Conservation (phyloP, 2,113 vertebrate species). For the Acanthochromis polyacanthus region DNA sequence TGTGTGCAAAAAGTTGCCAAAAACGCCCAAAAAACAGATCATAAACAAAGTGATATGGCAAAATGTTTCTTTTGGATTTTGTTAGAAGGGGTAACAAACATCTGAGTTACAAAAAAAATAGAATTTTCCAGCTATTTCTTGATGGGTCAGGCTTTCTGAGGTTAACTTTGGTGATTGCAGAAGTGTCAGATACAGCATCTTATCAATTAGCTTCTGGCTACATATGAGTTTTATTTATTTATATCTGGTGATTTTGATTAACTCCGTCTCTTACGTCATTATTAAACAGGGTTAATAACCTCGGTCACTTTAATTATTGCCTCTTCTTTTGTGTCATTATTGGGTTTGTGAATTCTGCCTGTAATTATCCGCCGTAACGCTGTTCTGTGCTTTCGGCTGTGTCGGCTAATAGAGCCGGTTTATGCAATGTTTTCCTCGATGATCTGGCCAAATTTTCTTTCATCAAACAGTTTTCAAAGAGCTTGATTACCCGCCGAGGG, state of each 20-base stretch:
- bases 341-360: slow-evolving; percentile 9
- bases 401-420: slow-evolving; percentile 57
- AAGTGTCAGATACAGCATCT: too few relatives aligned
- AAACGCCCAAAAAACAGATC: too few relatives aligned
- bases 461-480: slow-evolving; percentile 68
- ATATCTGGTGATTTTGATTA: background rate
- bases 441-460: slow-evolving; percentile 70
- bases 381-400: slow-evolving; percentile 35
- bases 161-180: background rate
- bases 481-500: slow-evolving; percentile 58
- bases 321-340: background rate
- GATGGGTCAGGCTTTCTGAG: too few relatives aligned
- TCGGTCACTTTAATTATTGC: slow-evolving; percentile 4
- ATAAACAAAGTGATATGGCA: too few relatives aligned
- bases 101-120: too few relatives aligned
- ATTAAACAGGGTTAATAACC: slow-evolving; percentile 5
- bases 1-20: too few relatives aligned
- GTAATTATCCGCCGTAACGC: slow-evolving; percentile 10
- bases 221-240: background rate
- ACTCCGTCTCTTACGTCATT: background rate
- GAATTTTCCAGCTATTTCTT: too few relatives aligned
- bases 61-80: too few relatives aligned
- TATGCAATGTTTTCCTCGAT: slow-evolving; percentile 57
- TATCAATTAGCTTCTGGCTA: too few relatives aligned
- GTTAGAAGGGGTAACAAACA: too few relatives aligned